These are phyloP conservation scores for Cercocebus atys DNA, from an alignment of 2,113 vertebrate species.

Conservation along the genomic window DNA sequence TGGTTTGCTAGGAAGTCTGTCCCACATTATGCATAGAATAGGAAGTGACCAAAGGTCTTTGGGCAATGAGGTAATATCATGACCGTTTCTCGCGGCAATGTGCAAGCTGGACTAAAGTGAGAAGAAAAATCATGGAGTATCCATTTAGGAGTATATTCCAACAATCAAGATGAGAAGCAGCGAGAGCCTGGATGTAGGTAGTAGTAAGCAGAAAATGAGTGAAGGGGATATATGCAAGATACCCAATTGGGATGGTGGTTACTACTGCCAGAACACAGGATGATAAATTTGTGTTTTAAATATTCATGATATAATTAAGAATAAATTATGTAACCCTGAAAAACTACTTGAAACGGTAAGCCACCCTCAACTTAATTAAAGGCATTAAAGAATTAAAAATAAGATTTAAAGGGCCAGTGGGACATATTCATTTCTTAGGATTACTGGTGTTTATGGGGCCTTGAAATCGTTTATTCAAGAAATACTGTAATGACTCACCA, in stretches of 20 bases:
- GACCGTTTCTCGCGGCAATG: neutral
- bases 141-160: neutral
- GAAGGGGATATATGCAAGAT: neutral
- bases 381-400: conserved; percentile 68
- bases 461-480: conserved; percentile 32
- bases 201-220: neutral
- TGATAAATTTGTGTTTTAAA: conserved; percentile 48
- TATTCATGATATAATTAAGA: conserved; percentile 68
- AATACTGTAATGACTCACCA: conserved; percentile 14
- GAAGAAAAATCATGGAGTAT: neutral
- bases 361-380: conserved; percentile 73
- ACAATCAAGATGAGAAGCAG: neutral
- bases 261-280: neutral
- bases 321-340: conserved; percentile 58
- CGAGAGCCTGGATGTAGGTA: neutral
- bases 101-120: neutral
- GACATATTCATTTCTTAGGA: conserved; percentile 55
- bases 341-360: conserved; percentile 53
- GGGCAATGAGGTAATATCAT: neutral
- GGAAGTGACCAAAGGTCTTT: neutral
- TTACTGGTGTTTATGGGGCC: neutral
- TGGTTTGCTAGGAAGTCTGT: neutral
- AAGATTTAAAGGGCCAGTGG: conserved; percentile 61
- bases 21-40: neutral
- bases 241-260: neutral